Evolutionary conservation across 2,113 vertebrate genomes (phyloP), one percentile per base, ranked within the genome.

Genomic region (Neoarius graeffei): DNA sequence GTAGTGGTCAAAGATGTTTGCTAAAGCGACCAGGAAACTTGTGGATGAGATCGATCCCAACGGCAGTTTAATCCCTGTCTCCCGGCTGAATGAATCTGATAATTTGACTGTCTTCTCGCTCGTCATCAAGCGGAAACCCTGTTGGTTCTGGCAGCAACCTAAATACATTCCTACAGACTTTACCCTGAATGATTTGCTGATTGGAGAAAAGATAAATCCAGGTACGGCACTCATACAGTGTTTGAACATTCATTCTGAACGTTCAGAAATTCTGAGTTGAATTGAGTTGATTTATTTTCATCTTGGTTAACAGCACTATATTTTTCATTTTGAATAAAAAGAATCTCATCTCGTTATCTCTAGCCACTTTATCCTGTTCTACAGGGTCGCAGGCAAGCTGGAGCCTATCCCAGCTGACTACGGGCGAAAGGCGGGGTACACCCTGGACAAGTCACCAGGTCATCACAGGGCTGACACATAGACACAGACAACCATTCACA

Each of bases 111-210:
- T 97, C 76, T 93, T 97, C 87, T 94, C 95, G 19, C 94, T 99
- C 85, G 96, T 99, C 87, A 95, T 96, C 3, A 99, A 98, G 92
- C 96, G 93, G 71, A 97, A 91, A 64, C 95, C 92, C 59, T 94
- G 94, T 87, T 99, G 98, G 98, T 94, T 94, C 88, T 99, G 98
- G 97, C 97, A 99, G 92, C 96, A 93, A 87, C 94, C 97, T 23
- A 99, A 96, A 84, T 98, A 98, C 88, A 91, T 96, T 17, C 95
- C 96, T 81, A 95, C 97, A 66, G 95, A 97, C 35, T 96, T 97
- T 84, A 94, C 88, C 30, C 91, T 99, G 62, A 96, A 92, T 86
- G 97, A 99, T 88, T 88, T 99, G 23, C 95, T 99, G 13, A 90
- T 87, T 48, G 96, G 96, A 87, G 95, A 95, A 64, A 88, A 88